Conservation (phyloP, 92 coral and sea anemone genomes). For the Plumapathes pennacea region DNA sequence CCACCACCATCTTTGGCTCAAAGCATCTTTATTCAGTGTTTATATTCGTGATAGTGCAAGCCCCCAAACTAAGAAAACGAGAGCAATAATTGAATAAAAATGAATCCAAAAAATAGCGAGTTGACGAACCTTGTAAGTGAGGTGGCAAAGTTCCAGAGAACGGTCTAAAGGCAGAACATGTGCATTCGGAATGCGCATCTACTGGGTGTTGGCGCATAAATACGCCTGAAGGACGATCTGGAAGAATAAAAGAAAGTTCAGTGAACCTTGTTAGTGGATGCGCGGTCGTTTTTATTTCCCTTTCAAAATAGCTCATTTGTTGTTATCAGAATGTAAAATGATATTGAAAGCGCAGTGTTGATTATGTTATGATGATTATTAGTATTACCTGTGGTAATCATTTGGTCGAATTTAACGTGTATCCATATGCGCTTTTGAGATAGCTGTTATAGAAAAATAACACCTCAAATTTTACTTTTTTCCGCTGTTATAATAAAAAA, state of each 20-base stretch:
- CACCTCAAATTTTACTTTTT: too few species aligned
- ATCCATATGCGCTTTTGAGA: too few species aligned
- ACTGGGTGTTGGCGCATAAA: constrained; percentile 44
- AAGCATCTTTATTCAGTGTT: too few species aligned
- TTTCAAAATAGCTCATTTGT: constrained; percentile 10
- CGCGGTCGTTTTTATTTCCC: constrained; percentile 13
- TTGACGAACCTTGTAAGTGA: constrained; percentile 58
- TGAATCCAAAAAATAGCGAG: constrained; percentile 26
- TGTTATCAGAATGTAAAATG: constrained; percentile 8
- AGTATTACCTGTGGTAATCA: constrained; percentile 26
- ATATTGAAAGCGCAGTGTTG: background rate
- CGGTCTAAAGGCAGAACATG: constrained; percentile 96
- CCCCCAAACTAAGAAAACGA: too few species aligned
- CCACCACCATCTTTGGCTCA: too few species aligned
- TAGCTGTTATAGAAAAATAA: too few species aligned
- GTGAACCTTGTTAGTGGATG: background rate
- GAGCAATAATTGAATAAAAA: constrained; percentile 46
- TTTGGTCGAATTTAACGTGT: constrained; percentile 32
- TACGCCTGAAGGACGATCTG: constrained; percentile 43
- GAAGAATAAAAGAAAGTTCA: background rate
- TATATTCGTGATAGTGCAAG: background rate
- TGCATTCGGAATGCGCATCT: constrained; percentile 77
- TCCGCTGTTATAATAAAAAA: constrained; percentile 41
- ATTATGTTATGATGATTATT: constrained; percentile 14
- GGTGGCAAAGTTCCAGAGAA: constrained; percentile 65